Evolutionary conservation across 2,797 vertebrate species (phyloP).

Genomic region (Knipowitschia caucasica): DNA sequence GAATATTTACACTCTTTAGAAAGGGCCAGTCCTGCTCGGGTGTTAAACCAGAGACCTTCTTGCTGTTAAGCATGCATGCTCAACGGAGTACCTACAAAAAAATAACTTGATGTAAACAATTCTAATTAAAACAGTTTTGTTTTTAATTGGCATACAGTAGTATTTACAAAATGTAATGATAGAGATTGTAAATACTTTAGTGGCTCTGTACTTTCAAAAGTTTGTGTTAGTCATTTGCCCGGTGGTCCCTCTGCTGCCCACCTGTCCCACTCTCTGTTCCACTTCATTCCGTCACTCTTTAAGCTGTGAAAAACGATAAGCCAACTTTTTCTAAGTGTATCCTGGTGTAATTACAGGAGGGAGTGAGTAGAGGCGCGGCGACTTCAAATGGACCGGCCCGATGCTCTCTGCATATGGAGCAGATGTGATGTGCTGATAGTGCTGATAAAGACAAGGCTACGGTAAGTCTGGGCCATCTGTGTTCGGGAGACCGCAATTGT

Average conservation of each 20-base stretch:
- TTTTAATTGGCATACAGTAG: too few relatives aligned
- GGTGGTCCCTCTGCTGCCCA: conserved; percentile 13
- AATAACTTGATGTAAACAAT: too few relatives aligned
- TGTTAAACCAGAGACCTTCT: too few relatives aligned
- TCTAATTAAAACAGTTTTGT: too few relatives aligned
- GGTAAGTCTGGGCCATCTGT: conserved; percentile 48
- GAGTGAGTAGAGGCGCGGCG: conserved; percentile 28
- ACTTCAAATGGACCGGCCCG: conserved; percentile 48
- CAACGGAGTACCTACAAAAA: too few relatives aligned
- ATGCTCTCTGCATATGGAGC: conserved; percentile 36
- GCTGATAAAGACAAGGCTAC: conserved; percentile 39
- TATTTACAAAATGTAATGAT: too few relatives aligned
- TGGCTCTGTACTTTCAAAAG: not conserved
- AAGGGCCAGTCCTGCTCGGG: too few relatives aligned
- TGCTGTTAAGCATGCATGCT: too few relatives aligned
- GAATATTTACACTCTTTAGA: too few relatives aligned
- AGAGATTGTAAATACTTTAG: too few relatives aligned
- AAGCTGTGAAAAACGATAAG: conserved; percentile 44
- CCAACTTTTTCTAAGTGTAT: conserved; percentile 39
- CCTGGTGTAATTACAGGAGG: conserved; percentile 52
- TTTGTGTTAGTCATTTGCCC: conserved; percentile 21
- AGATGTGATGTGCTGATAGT: conserved; percentile 46
- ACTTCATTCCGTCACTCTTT: conserved; percentile 35
- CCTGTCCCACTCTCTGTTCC: conserved; percentile 22
- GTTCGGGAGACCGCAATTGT: conserved; percentile 45